Conservation (phyloP, 2,888 invertebrate genomes). For the Habroteleia sp. region DNA sequence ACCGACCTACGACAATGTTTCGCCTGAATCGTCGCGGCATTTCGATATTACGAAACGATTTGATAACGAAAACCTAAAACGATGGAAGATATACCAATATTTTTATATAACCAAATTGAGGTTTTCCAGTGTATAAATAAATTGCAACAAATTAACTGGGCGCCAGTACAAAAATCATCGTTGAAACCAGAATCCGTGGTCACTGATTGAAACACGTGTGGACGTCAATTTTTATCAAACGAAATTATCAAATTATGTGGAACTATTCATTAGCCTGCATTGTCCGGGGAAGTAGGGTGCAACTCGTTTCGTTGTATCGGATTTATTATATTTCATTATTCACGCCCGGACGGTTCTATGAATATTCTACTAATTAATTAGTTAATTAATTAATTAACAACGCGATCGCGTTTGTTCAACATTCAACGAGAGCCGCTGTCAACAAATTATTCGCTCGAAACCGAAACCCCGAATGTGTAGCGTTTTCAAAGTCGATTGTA, state of each 20-base stretch:
- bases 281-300: conserved; percentile 10
- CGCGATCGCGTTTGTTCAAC: conserved; percentile 5
- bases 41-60: conserved; percentile 1
- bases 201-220: too few species aligned
- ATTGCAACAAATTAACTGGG: too few species aligned
- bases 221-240: conserved; percentile 10
- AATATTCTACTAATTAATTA: conserved; percentile 20
- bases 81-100: too few species aligned
- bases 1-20: not conserved
- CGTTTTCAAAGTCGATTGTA: too few species aligned
- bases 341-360: not conserved
- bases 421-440: not conserved
- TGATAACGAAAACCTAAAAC: conserved; percentile 3
- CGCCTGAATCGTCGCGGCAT: not conserved
- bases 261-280: conserved; percentile 15
- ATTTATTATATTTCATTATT: conserved; percentile 38
- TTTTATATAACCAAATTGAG: too few species aligned
- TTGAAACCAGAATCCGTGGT: too few species aligned
- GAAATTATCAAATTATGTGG: conserved; percentile 22
- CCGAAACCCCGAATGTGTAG: too few species aligned
- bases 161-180: too few species aligned
- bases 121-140: too few species aligned
- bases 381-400: conserved; percentile 10
- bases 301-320: conserved; percentile 21
- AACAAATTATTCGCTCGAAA: not conserved